phyloP scores from a whole-genome alignment of 2,888 invertebrate genomes.

The Agrotis ipsilon region DNA sequence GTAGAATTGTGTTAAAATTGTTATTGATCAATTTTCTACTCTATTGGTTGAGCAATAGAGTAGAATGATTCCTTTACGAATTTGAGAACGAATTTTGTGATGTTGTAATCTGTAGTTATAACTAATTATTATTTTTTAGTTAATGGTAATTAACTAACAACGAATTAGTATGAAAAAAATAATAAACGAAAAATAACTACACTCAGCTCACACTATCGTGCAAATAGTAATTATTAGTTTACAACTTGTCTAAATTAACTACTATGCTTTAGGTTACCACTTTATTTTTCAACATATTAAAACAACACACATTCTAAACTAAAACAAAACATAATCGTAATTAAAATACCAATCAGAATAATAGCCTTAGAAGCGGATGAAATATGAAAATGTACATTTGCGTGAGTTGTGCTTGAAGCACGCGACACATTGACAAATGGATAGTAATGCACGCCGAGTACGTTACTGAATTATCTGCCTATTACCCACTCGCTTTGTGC shows the following conservation, averaged over 20 bases:
- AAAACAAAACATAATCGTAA: background rate
- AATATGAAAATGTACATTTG: background rate
- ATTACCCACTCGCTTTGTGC: constrained; percentile 89
- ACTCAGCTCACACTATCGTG: background rate
- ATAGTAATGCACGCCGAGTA: constrained; percentile 83
- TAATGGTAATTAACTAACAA: background rate
- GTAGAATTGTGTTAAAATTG: too few relatives aligned
- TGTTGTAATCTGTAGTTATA: background rate
- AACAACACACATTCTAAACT: background rate
- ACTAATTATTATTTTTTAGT: background rate
- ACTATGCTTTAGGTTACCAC: background rate
- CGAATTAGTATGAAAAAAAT: background rate
- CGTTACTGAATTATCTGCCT: constrained; percentile 86
- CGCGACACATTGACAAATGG: constrained; percentile 76
- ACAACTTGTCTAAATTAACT: background rate
- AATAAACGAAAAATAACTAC: background rate
- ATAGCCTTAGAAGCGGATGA: background rate
- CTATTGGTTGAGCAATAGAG: too few relatives aligned
- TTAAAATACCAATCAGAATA: background rate
- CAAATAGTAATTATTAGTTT: background rate
- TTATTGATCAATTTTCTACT: too few relatives aligned
- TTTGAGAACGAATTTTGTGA: too few relatives aligned
- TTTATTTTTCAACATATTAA: background rate
- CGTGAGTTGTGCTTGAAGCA: background rate
- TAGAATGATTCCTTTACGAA: too few relatives aligned